These are phyloP conservation scores for Drosophila asahinai DNA, from an alignment of 1,140 invertebrate species.

Conservation along the genomic window DNA sequence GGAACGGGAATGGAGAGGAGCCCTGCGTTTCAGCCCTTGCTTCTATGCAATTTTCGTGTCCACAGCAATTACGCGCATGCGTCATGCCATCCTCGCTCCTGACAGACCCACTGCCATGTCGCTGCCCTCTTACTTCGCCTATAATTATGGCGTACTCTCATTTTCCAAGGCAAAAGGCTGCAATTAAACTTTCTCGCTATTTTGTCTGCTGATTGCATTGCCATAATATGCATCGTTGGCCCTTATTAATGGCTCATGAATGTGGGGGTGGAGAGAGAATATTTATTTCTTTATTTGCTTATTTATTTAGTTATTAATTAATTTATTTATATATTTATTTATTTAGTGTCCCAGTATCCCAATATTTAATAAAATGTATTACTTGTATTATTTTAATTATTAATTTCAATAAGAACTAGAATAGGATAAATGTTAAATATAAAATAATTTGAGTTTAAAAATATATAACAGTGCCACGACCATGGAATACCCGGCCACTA, in stretches of 20 bases:
- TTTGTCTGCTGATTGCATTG: slow-evolving; percentile 69
- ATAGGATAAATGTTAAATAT: no score
- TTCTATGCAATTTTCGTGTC: slow-evolving; percentile 52
- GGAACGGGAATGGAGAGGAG: slow-evolving; percentile 20
- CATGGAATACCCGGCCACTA: no score
- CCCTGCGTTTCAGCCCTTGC: slow-evolving; percentile 6
- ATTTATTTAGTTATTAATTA: no score
- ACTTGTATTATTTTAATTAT: background rate
- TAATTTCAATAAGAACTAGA: no score
- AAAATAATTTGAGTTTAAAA: background rate
- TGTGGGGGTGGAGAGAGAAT: slow-evolving; percentile 17
- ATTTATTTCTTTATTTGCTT: no score
- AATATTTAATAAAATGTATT: no score
- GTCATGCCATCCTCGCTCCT: slow-evolving; percentile 53
- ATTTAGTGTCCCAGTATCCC: no score
- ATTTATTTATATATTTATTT: no score
- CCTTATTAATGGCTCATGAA: slow-evolving; percentile 55
- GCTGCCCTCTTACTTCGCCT: slow-evolving; percentile 8
- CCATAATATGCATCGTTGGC: slow-evolving; percentile 66
- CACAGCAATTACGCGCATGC: slow-evolving; percentile 76
- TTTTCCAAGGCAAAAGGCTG: slow-evolving; percentile 63
- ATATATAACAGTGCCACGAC: background rate
- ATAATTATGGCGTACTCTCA: slow-evolving; percentile 69
- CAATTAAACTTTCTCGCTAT: slow-evolving; percentile 80
- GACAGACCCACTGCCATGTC: background rate